A percentile compares a stretch with the other conserved stretches of the same genome.
These are phyloP conservation scores for Podiceps cristatus DNA, from an alignment of 2,113 vertebrate genomes.

Conservation along the genomic window DNA sequence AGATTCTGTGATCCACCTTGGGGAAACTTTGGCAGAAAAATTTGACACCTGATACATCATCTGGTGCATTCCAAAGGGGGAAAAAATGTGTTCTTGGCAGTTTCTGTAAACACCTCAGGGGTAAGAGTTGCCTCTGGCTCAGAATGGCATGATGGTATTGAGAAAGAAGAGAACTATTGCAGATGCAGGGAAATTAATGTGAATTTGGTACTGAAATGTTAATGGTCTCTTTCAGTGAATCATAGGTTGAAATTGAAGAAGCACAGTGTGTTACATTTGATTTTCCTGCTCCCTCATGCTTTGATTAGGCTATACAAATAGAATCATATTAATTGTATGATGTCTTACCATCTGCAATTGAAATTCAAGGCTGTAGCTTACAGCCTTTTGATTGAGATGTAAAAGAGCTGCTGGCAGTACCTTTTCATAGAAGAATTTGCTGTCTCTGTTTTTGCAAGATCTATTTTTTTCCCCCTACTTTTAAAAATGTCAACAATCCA, in stretches of 20 bases:
- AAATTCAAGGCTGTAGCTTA: conserved; percentile 10
- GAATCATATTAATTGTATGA: conserved; percentile 18
- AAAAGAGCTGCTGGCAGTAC: neutral
- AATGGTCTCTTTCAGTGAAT: neutral
- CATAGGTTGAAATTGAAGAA: neutral
- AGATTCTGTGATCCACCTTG: neutral
- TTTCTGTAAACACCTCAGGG: neutral
- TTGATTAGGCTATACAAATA: conserved; percentile 46
- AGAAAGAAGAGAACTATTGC: neutral
- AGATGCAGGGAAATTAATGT: neutral
- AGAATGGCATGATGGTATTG: neutral
- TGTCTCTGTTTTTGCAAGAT: neutral
- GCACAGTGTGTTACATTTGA: neutral
- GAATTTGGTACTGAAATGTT: neutral
- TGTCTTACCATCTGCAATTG: neutral
- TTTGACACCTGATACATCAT: neutral
- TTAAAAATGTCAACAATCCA: neutral
- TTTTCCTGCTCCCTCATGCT: neutral
- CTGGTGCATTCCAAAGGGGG: neutral
- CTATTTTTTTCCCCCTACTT: rapidly evolving
- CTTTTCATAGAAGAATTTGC: neutral
- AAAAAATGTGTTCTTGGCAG: neutral
- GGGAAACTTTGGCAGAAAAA: conserved; percentile 13
- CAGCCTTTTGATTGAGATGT: conserved; percentile 8
- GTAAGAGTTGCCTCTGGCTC: neutral